Evolutionary conservation across 2,113 vertebrate species (phyloP), one percentile per base, ranked within the genome.

Genomic region (Mohoua ochrocephala): DNA sequence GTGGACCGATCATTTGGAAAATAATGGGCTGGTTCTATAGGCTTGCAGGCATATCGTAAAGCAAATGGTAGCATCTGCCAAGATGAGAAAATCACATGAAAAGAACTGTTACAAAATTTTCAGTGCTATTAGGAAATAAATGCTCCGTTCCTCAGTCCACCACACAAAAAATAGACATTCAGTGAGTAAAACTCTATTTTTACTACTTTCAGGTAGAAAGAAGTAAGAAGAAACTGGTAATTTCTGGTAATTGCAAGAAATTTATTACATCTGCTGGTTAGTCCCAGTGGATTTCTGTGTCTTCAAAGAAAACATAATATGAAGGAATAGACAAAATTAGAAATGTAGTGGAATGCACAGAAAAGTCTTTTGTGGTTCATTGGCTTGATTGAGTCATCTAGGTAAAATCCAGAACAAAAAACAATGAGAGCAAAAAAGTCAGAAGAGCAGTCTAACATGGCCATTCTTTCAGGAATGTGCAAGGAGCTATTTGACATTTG

Each of bases 351-450:
- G 8, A 73, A 83, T 21, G 11, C 45, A 16, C 5, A 50, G 30
- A 39, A 78, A 81, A 91, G 21, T 0, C 1, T 64, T 16, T 57
- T 64, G 15, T 79, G 23, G 3, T 39, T 86, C 16, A 24, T 11
- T 5, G 13, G 5, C 12, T 92, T 85, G 9, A 30, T 12, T n/a
- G 23, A 70, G 9, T 75, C 13, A 4, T 33, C 19, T 42, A 16
- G 2, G 8, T 59, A 63, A 35, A 67, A 45, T 8, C 1, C 3
- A 13, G 15, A 49, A 56, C 1, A n/a, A 70, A 79, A 79, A 23
- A 1, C 5, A 56, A 15, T 4, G 6, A 69, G 0, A 78, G 2
- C 3, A 70, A 49, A 44, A 44, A 87, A n/a, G 1, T 26, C 12
- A 67, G 24, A 91, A 67, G 3, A 30, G 3, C 5, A 13, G 64